Evolutionary conservation across 1,140 invertebrate species (phyloP), one percentile per base, ranked within the genome.

Genomic region (Lucilia cuprina): DNA sequence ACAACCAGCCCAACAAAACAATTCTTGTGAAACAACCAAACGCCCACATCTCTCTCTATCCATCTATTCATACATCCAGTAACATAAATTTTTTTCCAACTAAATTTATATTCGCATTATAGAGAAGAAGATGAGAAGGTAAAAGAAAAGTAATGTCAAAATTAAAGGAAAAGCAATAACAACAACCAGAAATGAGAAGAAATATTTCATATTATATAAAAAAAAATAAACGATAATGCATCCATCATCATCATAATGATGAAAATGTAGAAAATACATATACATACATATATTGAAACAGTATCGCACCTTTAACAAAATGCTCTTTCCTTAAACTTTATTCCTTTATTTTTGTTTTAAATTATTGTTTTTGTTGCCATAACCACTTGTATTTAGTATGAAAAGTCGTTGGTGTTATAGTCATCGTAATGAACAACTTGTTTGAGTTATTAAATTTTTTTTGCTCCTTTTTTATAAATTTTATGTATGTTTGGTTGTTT

Each of bases 371-470:
- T 55, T 55, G 17, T 17, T 21, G n/a, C 65, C 19, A 21, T 25
- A 70, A 21, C n/a, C 21, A 70, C 65, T 70, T 70, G 65, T 70
- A 70, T 12, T 25, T 21, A 70, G 3, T 70, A 10, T 70, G 65
- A 21, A 19, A 10, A 7, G n/a, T 70, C 21, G 65, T 12, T 70
- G 65, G 5, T 70, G 21, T 70, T 25, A 5, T 55, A 19, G 65
- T 70, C 19, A 70, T 25, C 65, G 19, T 70, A 70, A 70, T 70
- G 65, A 70, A 70, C 65, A 70, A 70, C n/a, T 70, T 70, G n/a
- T 70, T 70, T 70, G 65, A 70, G 19, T 19, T 19, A 70, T 70
- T 70, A 70, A 10, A 70, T 70, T 70, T 70, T n/a, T 30, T 70
- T 21, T 70, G 19, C 21, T 21, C 19, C n/a, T 70, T 19, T 21